These are phyloP conservation scores for Phrynosoma platyrhinos DNA, from an alignment of 2,113 vertebrate genomes.

Conservation along the genomic window DNA sequence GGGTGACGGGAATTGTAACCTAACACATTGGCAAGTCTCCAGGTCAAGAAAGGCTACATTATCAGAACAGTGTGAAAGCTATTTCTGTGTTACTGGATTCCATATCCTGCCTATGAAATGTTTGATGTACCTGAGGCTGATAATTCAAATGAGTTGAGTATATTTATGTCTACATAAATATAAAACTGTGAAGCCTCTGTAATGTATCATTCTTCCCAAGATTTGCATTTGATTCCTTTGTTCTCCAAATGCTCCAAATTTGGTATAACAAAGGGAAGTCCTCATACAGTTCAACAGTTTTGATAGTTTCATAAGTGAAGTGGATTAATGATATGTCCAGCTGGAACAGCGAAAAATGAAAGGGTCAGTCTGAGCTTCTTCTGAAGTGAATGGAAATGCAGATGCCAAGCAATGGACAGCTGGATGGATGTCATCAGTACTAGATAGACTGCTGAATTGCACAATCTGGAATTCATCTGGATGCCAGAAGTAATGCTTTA, in stretches of 20 bases:
- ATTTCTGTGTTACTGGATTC: not conserved
- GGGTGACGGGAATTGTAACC: not conserved
- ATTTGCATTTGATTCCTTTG: not conserved
- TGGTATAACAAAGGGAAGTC: not conserved
- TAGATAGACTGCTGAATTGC: slow-evolving; percentile 11
- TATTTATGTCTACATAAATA: not conserved
- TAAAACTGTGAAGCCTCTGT: not conserved
- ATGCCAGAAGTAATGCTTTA: not conserved
- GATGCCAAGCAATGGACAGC: not conserved
- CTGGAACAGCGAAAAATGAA: not conserved
- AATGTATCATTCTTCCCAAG: not conserved
- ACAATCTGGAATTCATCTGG: slow-evolving; percentile 17
- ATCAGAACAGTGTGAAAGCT: not conserved
- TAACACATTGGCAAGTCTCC: not conserved
- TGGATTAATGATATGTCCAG: slow-evolving; percentile 3
- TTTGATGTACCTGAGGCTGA: not conserved
- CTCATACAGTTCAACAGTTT: not conserved
- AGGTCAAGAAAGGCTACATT: not conserved
- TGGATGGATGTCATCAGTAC: not conserved
- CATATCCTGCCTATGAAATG: not conserved
- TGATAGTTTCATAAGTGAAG: not conserved
- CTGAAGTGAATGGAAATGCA: slow-evolving; percentile 18
- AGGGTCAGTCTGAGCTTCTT: not conserved
- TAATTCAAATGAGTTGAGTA: too few relatives aligned
- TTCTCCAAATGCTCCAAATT: fast-evolving